Conservation (phyloP, 53 echinoderm and acorn worm genomes). For the Apostichopus leukothele region DNA sequence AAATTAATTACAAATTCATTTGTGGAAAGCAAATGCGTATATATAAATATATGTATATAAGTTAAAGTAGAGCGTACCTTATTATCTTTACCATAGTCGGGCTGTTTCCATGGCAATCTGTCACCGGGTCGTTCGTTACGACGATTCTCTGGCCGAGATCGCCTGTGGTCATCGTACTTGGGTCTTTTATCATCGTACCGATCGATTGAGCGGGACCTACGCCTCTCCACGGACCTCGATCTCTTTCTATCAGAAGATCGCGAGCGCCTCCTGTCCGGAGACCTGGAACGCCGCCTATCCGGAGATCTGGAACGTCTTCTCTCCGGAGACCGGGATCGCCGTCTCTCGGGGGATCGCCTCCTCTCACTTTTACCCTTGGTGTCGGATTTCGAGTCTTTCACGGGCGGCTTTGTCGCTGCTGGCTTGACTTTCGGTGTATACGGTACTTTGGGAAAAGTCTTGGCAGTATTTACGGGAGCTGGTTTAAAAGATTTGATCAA, state of each 20-base stretch:
- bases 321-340: not conserved
- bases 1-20: not conserved
- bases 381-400: not conserved
- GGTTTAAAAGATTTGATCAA: not conserved
- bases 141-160: slow-evolving; percentile 8
- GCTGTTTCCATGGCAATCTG: slow-evolving; percentile 5
- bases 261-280: slow-evolving; percentile 28
- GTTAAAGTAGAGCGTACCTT: slow-evolving; percentile 20
- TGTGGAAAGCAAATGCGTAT: not conserved
- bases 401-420: not conserved
- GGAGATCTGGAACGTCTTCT: not conserved
- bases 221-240: not conserved
- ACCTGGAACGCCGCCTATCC: not conserved
- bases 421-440: not conserved
- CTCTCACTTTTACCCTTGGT: not conserved
- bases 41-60: not conserved
- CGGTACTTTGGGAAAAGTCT: not conserved
- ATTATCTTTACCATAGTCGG: slow-evolving; percentile 12
- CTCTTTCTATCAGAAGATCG: not conserved
- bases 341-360: not conserved
- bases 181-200: slow-evolving; percentile 10
- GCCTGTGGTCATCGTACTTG: slow-evolving; percentile 1
- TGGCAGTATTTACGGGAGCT: not conserved
- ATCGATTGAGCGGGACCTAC: not conserved
- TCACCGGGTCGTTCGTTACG: not conserved